These are phyloP conservation scores for Branchellion lobata DNA, from an alignment of 2,888 invertebrate species.

Conservation along the genomic window DNA sequence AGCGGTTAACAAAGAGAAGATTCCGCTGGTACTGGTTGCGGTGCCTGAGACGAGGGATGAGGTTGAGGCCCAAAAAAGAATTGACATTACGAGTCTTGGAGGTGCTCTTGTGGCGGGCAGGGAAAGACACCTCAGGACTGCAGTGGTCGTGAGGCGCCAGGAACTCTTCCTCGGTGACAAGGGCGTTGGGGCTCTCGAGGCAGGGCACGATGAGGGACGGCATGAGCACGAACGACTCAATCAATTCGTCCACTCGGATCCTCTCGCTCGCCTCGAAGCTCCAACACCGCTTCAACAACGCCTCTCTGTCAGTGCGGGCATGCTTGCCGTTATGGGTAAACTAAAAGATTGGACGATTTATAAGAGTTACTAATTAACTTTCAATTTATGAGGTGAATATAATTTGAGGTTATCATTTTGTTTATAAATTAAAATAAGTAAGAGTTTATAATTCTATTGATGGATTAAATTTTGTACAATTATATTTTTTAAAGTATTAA, in stretches of 20 bases:
- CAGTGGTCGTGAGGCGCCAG: slow-evolving; percentile 58
- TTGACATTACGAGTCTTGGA: slow-evolving; percentile 21
- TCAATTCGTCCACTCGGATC: slow-evolving; percentile 76
- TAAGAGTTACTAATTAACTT: no score
- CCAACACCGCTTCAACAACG: slow-evolving; percentile 76
- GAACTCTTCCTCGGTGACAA: slow-evolving; percentile 70
- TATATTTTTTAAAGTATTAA: no score
- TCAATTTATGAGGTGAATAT: no score
- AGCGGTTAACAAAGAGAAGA: slow-evolving; percentile 17
- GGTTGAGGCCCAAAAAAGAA: slow-evolving; percentile 10
- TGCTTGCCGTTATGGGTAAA: no score
- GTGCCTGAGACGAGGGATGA: slow-evolving; percentile 39
- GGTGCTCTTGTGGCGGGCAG: background rate
- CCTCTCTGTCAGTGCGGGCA: slow-evolving; percentile 38
- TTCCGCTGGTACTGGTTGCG: slow-evolving; percentile 48
- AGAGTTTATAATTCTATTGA: no score
- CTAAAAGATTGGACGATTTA: no score
- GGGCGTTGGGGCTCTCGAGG: slow-evolving; percentile 73
- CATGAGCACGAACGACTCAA: slow-evolving; percentile 77
- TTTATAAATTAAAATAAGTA: no score
- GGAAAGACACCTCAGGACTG: background rate
- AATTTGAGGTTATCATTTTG: no score
- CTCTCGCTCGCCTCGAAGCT: slow-evolving; percentile 71
- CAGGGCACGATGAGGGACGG: slow-evolving; percentile 77
- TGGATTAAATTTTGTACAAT: no score